Conservation (phyloP, 2,113 vertebrate genomes). For the Vanacampus margaritifer region DNA sequence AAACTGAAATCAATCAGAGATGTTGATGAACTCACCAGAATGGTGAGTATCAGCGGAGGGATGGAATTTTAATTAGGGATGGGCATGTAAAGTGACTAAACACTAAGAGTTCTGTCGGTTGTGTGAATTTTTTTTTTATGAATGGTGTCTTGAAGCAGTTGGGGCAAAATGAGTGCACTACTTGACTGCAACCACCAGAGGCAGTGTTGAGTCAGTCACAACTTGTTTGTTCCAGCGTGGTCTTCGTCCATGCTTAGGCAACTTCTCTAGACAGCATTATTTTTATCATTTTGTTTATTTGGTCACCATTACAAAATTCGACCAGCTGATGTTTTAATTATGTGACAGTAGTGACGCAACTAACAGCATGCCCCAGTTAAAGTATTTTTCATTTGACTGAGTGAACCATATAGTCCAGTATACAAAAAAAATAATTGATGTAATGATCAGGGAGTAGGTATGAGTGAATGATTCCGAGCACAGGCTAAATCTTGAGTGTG, state of each 20-base stretch:
- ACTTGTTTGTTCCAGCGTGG: neutral
- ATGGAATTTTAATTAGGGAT: neutral
- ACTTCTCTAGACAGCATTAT: too few relatives aligned
- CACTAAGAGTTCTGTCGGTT: neutral
- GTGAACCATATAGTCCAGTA: too few relatives aligned
- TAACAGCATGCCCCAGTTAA: too few relatives aligned
- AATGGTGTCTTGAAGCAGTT: neutral
- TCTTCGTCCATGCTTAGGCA: too few relatives aligned
- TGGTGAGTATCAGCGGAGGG: conserved; percentile 72
- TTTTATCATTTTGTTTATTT: too few relatives aligned
- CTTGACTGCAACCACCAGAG: neutral
- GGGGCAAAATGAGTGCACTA: neutral
- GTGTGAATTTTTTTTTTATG: neutral
- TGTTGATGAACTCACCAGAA: conserved; percentile 83
- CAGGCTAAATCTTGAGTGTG: neutral
- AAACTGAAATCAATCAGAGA: conserved; percentile 81
- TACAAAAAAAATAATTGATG: neutral
- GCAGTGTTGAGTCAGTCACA: neutral
- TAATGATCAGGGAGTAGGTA: neutral
- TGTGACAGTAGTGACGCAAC: too few relatives aligned
- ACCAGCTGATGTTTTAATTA: too few relatives aligned
- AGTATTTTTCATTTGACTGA: too few relatives aligned
- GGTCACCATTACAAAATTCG: too few relatives aligned
- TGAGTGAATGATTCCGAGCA: neutral
- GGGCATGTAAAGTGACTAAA: neutral